A percentile compares a stretch with the other conserved stretches of the same genome.
These are phyloP conservation scores for Eublepharis macularius DNA, from an alignment of 2,113 vertebrate species.

Conservation along the genomic window DNA sequence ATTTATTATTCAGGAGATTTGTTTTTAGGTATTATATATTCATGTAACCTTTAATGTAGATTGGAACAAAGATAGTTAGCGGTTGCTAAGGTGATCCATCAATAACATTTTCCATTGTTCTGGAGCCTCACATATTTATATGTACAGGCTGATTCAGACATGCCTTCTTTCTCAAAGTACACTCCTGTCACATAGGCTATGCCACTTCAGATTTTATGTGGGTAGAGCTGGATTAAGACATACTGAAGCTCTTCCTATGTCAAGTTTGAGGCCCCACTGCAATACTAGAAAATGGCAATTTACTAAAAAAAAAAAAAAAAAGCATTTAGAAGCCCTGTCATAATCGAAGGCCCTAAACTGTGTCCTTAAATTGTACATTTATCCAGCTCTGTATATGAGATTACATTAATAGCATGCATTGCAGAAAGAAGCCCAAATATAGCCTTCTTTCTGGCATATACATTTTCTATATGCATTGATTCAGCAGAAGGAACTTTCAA, in stretches of 20 bases:
- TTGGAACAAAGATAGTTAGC: constrained; percentile 20
- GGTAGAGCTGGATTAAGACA: no score
- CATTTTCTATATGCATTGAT: neutral
- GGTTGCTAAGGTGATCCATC: constrained; percentile 2
- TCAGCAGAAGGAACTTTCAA: neutral
- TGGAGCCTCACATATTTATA: neutral
- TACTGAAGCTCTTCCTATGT: no score
- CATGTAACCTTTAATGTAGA: constrained; percentile 51
- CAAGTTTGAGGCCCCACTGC: no score
- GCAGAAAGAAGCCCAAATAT: neutral
- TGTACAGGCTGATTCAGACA: neutral
- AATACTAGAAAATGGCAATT: no score
- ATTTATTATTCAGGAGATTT: constrained; percentile 58
- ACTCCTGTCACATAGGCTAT: neutral
- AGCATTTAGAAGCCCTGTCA: no score
- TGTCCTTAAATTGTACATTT: no score
- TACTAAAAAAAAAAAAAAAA: no score
- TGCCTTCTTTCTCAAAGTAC: neutral
- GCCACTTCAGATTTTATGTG: neutral
- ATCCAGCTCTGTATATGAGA: no score
- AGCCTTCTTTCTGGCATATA: neutral
- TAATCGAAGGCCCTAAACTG: no score
- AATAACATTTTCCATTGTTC: neutral
- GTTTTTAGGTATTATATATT: constrained; percentile 56
- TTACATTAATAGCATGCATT: neutral